Evolutionary conservation across 2,797 vertebrate species (phyloP).

Genomic region (Scomberomorus guttatus): DNA sequence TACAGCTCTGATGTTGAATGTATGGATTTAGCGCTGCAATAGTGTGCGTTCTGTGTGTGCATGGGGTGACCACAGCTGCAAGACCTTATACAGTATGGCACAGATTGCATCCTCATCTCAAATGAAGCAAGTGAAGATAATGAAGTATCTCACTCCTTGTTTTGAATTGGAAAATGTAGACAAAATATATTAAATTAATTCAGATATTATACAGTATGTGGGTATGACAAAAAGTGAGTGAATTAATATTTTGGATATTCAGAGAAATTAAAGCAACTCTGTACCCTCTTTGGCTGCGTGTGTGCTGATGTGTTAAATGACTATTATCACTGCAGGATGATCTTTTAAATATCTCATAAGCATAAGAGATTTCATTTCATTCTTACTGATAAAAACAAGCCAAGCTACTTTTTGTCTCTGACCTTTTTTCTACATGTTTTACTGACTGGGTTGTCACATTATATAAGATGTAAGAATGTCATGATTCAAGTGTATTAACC

Average conservation of each 20-base stretch:
- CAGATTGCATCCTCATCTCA: slow-evolving; percentile 37
- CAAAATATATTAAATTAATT: background rate
- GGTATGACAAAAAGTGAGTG: background rate
- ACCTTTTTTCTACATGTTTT: background rate
- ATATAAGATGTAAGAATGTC: background rate
- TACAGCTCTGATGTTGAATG: slow-evolving; percentile 40
- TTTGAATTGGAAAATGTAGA: slow-evolving; percentile 1
- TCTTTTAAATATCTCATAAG: background rate
- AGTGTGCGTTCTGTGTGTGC: background rate
- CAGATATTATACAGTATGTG: background rate
- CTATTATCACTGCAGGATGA: background rate
- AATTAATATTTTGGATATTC: slow-evolving; percentile 13
- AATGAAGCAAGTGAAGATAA: slow-evolving; percentile 19
- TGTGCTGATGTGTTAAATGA: slow-evolving; percentile 5
- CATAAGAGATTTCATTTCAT: background rate
- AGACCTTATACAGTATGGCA: background rate
- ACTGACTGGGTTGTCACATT: background rate
- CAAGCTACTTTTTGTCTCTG: background rate
- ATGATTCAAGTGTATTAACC: background rate
- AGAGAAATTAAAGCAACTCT: background rate
- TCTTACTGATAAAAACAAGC: background rate
- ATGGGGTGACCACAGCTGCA: slow-evolving; percentile 10
- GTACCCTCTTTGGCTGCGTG: background rate
- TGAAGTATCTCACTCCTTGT: slow-evolving; percentile 1
- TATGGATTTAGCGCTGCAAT: background rate